Percentiles rank a stretch among this genome's conserved stretches.
Evolutionary conservation across 2,113 vertebrate species (phyloP).

Genomic region (Heterotilapia buettikoferi): DNA sequence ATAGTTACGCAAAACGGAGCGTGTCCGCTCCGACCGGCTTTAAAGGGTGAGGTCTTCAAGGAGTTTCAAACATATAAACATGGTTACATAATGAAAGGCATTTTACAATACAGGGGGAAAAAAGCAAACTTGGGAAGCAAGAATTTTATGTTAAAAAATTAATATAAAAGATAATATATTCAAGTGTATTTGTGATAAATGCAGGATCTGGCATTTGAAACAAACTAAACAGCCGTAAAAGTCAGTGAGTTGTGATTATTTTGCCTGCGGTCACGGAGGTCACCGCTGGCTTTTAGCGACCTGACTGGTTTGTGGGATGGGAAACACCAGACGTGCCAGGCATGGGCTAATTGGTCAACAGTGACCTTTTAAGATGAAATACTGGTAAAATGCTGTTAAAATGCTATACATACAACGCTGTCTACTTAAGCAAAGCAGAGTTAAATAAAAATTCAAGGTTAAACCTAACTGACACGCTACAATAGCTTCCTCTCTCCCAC

Average conservation of each 20-base stretch:
- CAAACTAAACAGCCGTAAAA: neutral
- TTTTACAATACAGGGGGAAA: accelerated
- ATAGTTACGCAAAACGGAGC: too few relatives aligned
- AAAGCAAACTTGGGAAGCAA: neutral
- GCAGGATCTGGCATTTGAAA: neutral
- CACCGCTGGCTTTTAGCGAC: neutral
- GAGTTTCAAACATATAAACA: neutral
- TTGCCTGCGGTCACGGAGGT: neutral
- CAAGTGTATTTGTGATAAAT: neutral
- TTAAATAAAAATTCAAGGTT: neutral
- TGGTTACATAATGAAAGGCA: neutral
- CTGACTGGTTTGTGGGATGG: neutral
- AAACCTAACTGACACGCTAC: neutral
- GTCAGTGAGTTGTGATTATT: neutral
- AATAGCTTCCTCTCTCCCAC: neutral
- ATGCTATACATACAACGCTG: neutral
- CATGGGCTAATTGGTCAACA: neutral
- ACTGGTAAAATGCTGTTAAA: neutral
- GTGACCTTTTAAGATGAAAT: neutral
- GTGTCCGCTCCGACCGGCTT: too few relatives aligned
- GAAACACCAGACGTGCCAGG: neutral
- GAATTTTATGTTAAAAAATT: neutral
- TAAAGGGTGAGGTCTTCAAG: neutral
- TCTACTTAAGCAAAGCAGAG: neutral
- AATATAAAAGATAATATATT: neutral